phyloP scores from a whole-genome alignment of 2,888 invertebrate genomes.

The Teinopalpus imperialis region DNA sequence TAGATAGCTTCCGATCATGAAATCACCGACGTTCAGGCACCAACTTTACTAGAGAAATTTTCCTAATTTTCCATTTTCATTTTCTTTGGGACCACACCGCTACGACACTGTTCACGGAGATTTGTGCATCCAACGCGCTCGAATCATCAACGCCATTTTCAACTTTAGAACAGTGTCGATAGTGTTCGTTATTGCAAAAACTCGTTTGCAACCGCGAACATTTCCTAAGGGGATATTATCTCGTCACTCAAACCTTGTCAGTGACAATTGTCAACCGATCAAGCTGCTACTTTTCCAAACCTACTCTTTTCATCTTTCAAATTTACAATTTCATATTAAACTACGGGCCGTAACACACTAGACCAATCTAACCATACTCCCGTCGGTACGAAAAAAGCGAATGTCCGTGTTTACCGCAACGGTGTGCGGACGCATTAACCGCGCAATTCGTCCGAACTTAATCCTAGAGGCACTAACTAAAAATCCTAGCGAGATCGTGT shows the following conservation, averaged over 20 bases:
- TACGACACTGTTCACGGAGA: slow-evolving; percentile 34
- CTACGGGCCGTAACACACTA: slow-evolving; percentile 18
- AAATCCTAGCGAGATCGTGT: slow-evolving; percentile 79
- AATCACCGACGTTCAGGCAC: slow-evolving; percentile 70
- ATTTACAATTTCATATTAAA: slow-evolving; percentile 17
- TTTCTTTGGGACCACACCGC: slow-evolving; percentile 55
- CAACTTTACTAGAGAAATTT: slow-evolving; percentile 72
- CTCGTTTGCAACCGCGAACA: slow-evolving; percentile 18
- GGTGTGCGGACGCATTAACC: slow-evolving; percentile 48
- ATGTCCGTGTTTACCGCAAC: slow-evolving; percentile 40
- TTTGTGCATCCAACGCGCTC: background rate
- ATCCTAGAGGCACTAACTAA: slow-evolving; percentile 76
- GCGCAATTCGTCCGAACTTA: slow-evolving; percentile 72
- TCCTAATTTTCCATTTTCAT: slow-evolving; percentile 66
- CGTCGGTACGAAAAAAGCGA: slow-evolving; percentile 42
- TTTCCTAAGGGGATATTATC: slow-evolving; percentile 3
- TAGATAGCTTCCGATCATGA: slow-evolving; percentile 48
- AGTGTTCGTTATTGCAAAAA: slow-evolving; percentile 17
- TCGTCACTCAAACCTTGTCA: background rate
- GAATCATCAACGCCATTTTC: background rate
- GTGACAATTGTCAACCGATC: slow-evolving; percentile 3
- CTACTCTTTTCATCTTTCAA: background rate
- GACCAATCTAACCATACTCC: slow-evolving; percentile 20
- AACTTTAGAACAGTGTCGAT: slow-evolving; percentile 8
- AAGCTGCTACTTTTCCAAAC: slow-evolving; percentile 1